Conservation (phyloP, 2,888 invertebrate genomes). For the Macrophya annulata region DNA sequence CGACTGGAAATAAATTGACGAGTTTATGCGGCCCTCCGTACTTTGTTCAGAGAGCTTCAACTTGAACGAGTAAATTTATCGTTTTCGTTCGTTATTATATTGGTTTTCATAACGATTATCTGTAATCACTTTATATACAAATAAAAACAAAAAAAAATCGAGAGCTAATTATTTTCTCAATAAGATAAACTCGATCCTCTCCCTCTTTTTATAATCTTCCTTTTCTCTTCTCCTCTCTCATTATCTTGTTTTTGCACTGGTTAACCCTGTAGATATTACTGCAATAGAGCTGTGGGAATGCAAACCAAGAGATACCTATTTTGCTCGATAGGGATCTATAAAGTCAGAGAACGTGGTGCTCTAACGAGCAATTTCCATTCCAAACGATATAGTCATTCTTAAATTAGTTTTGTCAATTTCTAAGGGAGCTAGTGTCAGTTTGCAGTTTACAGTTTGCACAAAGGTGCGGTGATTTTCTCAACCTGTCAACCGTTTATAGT, state of each 20-base stretch:
- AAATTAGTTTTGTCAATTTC: constrained; percentile 53
- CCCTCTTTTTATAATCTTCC: neutral
- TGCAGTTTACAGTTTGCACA: constrained; percentile 19
- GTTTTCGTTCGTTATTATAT: constrained; percentile 24
- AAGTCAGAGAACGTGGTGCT: constrained; percentile 34
- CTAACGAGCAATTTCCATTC: constrained; percentile 50
- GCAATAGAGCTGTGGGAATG: constrained; percentile 50
- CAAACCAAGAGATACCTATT: constrained; percentile 47
- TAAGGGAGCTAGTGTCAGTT: constrained; percentile 33
- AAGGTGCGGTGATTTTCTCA: constrained; percentile 30
- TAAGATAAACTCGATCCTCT: constrained; percentile 16
- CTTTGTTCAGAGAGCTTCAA: neutral
- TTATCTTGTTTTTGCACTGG: constrained; percentile 28
- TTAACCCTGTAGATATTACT: constrained; percentile 12
- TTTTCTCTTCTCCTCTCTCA: neutral
- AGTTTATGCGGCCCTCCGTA: neutral
- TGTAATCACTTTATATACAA: neutral
- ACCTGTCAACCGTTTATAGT: constrained; percentile 12
- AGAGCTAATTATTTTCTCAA: constrained; percentile 45
- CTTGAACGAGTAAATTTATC: neutral
- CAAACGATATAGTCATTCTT: neutral
- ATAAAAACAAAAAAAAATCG: neutral
- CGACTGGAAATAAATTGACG: neutral
- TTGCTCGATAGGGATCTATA: constrained; percentile 49
- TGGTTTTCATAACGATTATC: constrained; percentile 24